phyloP scores from a whole-genome alignment of 2,113 vertebrate species.

The Trematocara marginatum region DNA sequence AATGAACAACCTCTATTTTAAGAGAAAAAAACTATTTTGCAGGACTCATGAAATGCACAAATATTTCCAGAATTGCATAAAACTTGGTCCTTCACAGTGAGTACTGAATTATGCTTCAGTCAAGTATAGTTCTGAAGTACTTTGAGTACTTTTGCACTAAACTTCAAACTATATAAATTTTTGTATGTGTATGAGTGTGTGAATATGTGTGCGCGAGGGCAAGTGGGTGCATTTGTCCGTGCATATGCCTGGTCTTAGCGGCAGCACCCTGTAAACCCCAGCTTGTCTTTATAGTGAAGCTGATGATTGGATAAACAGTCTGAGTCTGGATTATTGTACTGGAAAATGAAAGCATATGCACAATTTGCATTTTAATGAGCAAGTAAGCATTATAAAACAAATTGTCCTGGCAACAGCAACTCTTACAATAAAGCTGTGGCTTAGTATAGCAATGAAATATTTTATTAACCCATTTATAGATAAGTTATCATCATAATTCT shows the following conservation, averaged over 20 bases:
- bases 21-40: not conserved
- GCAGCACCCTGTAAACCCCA: constrained; percentile 22
- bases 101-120: constrained; percentile 17
- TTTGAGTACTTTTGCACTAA: constrained; percentile 20
- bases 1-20: not conserved
- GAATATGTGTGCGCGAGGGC: not conserved
- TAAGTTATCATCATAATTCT: not conserved
- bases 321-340: constrained; percentile 66
- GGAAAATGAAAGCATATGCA: constrained; percentile 74
- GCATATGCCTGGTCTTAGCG: constrained; percentile 23
- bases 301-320: constrained; percentile 69
- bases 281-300: constrained; percentile 49
- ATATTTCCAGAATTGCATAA: constrained; percentile 11
- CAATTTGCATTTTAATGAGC: constrained; percentile 77
- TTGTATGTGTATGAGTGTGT: not conserved
- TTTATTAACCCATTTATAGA: constrained; percentile 25
- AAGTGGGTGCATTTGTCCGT: constrained; percentile 17
- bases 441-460: constrained; percentile 39
- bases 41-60: not conserved
- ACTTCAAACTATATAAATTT: constrained; percentile 12
- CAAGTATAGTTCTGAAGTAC: constrained; percentile 39
- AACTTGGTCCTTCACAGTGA: constrained; percentile 14
- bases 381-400: constrained; percentile 64
- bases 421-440: constrained; percentile 30
- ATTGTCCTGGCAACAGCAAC: constrained; percentile 45